Conservation (phyloP, 1,140 invertebrate genomes). For the Coptotermes formosanus region DNA sequence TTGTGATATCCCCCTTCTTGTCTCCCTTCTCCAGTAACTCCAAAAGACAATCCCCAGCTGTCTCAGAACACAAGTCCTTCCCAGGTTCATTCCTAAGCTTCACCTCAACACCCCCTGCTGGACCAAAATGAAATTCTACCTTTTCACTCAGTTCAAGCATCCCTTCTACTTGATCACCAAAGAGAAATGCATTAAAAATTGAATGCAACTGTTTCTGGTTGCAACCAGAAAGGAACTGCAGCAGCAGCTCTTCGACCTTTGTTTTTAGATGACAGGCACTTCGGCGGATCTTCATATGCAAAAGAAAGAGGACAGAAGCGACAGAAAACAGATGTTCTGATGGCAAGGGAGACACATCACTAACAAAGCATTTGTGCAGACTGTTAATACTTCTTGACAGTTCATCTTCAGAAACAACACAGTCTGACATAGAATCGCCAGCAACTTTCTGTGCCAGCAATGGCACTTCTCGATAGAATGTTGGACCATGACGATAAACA, state of each 20-base stretch:
- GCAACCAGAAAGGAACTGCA: conserved; percentile 41
- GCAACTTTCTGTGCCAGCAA: conserved; percentile 11
- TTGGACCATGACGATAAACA: not conserved
- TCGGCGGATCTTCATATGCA: conserved; percentile 43
- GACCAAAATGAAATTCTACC: conserved; percentile 44
- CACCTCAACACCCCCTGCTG: conserved; percentile 41
- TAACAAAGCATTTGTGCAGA: conserved; percentile 47
- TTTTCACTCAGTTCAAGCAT: conserved; percentile 40
- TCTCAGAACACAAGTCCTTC: not conserved
- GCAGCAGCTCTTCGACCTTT: conserved; percentile 44
- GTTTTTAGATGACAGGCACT: conserved; percentile 44
- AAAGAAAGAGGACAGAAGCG: conserved; percentile 45
- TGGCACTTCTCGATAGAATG: conserved; percentile 19
- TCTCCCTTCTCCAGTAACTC: conserved; percentile 23
- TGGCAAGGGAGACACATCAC: conserved; percentile 45
- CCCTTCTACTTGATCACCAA: conserved; percentile 34
- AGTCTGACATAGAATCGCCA: not conserved
- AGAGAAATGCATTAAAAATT: conserved; percentile 36
- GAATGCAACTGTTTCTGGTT: not conserved
- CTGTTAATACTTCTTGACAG: conserved; percentile 45
- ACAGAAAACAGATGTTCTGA: conserved; percentile 40
- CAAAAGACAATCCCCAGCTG: conserved; percentile 23
- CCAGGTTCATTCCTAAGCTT: not conserved
- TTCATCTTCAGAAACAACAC: conserved; percentile 41
- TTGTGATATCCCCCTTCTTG: conserved; percentile 24